Base-by-base conservation (phyloP, 2,797 vertebrate species). In the Acanthiza pusilla region DNA sequence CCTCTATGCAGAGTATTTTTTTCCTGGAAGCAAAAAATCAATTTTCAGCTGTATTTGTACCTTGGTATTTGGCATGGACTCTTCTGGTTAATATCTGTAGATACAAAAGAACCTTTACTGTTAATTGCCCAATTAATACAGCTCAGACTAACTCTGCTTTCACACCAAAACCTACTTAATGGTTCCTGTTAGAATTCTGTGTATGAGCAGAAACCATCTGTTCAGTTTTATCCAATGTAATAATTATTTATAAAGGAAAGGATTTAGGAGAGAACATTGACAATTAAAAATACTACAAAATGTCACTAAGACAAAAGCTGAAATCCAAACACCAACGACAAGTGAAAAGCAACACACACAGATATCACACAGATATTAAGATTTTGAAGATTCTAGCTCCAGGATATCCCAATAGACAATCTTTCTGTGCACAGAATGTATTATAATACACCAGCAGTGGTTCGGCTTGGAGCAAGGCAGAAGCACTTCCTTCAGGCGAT, bases 61-160 rank as follows among this genome's bases (percentile, higher is more conserved):
- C 32, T 61, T 0, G 0, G 2, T 26, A 68, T 36, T 67, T 62
- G 63, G 50, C 34, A 62, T 3, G 16, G 48, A 43, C 16, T 67
- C 83, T 38, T 42, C 29, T 58, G 11, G 13, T 63, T 83, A 85
- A 36, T 6, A 61, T 16, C 25, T 40, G 17, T 4, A 32, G 51
- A 62, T 34, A 62, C 1, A 71, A 16, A 94, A 73, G 40, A 94
- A 55, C 29, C 32, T 85, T 70, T 16, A 54, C 16, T 66, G 40
- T 36, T 85, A 73, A 66, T 11, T 68, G 27, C 40, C 58, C 51
- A 61, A 19, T 51, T 23, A 79, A 91, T 55, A 84, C 40, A 89
- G 27, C 30, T 87, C 77, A 73, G n/a, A 53, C 22, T 40, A 92
- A 85, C 30, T 81, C 30, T 60, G 54, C 43, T 88, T 88, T 68